Evolutionary conservation across 2,888 invertebrate genomes (phyloP).

Genomic region (Asteroscopus sphinx): DNA sequence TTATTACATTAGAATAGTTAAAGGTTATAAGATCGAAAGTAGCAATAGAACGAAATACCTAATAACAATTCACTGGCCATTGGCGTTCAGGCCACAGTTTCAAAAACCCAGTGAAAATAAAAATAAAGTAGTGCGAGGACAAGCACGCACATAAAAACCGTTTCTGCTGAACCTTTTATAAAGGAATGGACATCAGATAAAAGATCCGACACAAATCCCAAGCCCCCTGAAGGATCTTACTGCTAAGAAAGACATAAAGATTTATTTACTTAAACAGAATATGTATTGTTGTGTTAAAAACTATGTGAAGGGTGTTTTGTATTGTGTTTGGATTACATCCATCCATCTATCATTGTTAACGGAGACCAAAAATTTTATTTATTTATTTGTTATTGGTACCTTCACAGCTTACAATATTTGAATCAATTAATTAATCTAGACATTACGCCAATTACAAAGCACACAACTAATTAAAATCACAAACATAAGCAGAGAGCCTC

Average conservation of each 20-base stretch:
- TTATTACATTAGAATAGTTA: neutral
- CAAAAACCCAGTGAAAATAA: constrained; percentile 36
- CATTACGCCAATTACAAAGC: too few relatives aligned
- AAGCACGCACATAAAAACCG: constrained; percentile 41
- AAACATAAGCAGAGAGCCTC: too few relatives aligned
- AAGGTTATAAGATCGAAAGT: constrained; percentile 2
- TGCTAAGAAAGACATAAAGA: constrained; percentile 21
- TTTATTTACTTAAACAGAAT: constrained; percentile 33
- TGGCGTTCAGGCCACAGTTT: constrained; percentile 17
- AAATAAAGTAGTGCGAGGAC: constrained; percentile 35
- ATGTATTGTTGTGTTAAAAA: constrained; percentile 6
- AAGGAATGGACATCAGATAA: constrained; percentile 62
- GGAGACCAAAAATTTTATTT: too few relatives aligned
- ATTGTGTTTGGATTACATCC: too few relatives aligned
- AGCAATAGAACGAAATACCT: constrained; percentile 11
- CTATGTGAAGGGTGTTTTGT: neutral
- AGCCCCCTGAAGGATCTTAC: constrained; percentile 34
- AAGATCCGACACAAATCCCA: constrained; percentile 54
- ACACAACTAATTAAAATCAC: too few relatives aligned
- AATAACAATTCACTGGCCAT: constrained; percentile 34
- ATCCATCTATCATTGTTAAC: too few relatives aligned
- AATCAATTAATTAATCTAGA: too few relatives aligned
- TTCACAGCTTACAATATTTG: too few relatives aligned
- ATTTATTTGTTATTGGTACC: too few relatives aligned
- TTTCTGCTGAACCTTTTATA: constrained; percentile 42